Evolutionary conservation across 2,888 invertebrate genomes (phyloP), one percentile per base, ranked within the genome.

Genomic region (Dolichopus griseipennis): DNA sequence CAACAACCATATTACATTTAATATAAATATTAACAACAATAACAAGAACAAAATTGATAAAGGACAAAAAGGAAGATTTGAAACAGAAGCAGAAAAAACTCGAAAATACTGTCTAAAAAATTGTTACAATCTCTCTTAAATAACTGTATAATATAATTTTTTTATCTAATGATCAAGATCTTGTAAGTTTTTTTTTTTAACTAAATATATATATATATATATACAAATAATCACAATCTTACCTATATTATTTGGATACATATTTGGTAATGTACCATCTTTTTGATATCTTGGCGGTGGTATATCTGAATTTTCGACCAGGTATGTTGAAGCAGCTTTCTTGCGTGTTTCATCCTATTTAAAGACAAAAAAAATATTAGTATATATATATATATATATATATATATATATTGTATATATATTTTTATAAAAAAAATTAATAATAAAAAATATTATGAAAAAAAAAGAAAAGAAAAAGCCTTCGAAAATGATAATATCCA

Each of bases 211-310:
- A 62, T 34, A 9, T 66, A 62, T 22, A 20, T 27, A 33, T 18
- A 21, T 61, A 52, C 8, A 61, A 33, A 33, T 27, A 37, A 20
- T 18, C 33, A 64, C 21, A 75, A n/a, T n/a, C 75, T 74, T 74
- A 86, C 87, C 86, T 75, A 86, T 85, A 71, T 86, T 79, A n/a
- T 85, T 86, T 69, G 82, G 80, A 77, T 81, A 81, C 73, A 82
- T 87, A 78, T 88, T 87, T 66, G 90, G 90, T 72, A 90, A 86
- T 61, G 86, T 86, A 68, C 86, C 85, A 77, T 82, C 82, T 74
- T 85, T 85, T 72, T 86, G 85, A 74, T 85, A 82, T 75, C 85
- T 84, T 21, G 85, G 85, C 74, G 85, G 86, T 43, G 86, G 86
- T 77, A 86, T 80, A 71, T 82, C 82, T 63, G 78, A 75, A 72